Percentiles rank a stretch among this genome's conserved stretches.
These are phyloP conservation scores for Drosophila repletoides DNA, from an alignment of 1,140 invertebrate genomes.

Conservation along the genomic window DNA sequence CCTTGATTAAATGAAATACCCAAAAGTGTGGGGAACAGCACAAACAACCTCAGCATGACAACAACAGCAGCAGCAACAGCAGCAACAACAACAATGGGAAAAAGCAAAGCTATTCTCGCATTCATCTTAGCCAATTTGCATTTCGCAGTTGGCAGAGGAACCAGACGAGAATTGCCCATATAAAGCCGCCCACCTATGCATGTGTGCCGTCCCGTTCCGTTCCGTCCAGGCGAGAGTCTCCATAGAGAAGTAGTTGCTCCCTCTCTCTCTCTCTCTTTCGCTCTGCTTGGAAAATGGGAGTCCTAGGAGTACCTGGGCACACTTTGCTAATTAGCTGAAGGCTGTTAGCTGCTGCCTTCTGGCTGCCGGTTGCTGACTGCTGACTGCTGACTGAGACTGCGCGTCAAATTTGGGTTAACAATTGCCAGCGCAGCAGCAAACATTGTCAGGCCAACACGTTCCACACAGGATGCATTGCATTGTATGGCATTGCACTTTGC, in stretches of 20 bases:
- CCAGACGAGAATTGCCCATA: slow-evolving; percentile 44
- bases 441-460: slow-evolving; percentile 48
- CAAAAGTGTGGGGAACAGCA: slow-evolving; percentile 1
- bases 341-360: too few relatives aligned
- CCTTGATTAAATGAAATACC: too few relatives aligned
- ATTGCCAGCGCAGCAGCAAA: slow-evolving; percentile 20
- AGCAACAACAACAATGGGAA: slow-evolving; percentile 11
- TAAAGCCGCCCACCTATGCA: slow-evolving; percentile 21
- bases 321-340: slow-evolving; percentile 74
- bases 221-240: too few relatives aligned
- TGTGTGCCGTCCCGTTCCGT: too few relatives aligned
- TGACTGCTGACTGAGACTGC: slow-evolving; percentile 32
- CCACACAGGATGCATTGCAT: too few relatives aligned
- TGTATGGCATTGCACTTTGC: slow-evolving; percentile 58
- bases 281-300: too few relatives aligned
- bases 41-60: not conserved
- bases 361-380: too few relatives aligned
- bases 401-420: slow-evolving; percentile 77
- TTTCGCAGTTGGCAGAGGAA: slow-evolving; percentile 31
- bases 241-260: too few relatives aligned
- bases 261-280: too few relatives aligned
- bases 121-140: slow-evolving; percentile 69
- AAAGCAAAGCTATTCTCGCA: slow-evolving; percentile 28
- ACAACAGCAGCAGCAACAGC: not conserved
- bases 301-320: too few relatives aligned